Base-by-base conservation (phyloP, 1,140 invertebrate genomes). In the Psilanteris sp. region DNA sequence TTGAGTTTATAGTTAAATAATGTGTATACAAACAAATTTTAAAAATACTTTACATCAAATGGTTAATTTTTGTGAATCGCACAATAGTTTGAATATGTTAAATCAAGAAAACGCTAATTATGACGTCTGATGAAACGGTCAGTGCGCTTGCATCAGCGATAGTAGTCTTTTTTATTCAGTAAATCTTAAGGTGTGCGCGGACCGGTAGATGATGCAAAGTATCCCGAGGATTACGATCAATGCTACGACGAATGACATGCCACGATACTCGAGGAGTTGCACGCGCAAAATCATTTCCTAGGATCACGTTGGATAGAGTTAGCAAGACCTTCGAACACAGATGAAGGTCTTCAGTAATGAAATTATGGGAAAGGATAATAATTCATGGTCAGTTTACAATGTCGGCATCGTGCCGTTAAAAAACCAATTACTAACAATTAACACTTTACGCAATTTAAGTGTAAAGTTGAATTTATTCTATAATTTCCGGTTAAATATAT, bases 141-240 rank as follows among this genome's bases (percentile, higher is more conserved):
- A 67, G 75, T 71, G 77, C 77, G 81, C 84, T 88, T 88, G 87
- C 87, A 79, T 88, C 87, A 88, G 86, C 84, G 78, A 80, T 55
- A 46, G 26, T 55, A 4, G n/a, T 48, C 71, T 74, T 81, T 83
- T 83, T 78, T 79, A 29, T 57, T 54, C 64, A 46, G 43, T 37
- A 77, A 81, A 84, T 84, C 46, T 72, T 80, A 83, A 81, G 82
- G 83, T 82, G 77, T 57, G 79, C 54, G 20, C 34, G 46, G 68
- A 87, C 85, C 82, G 82, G 82, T 87, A 84, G 79, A 88, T 88
- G 87, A 88, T 72, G 87, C 80, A 88, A 88, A 87, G 78, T 81
- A 22, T 74, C 52, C 55, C 77, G 55, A 64, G 34, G 72, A 83
- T 88, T 88, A 80, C 85, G 16, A 64, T 66, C 43, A 15, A 11